Percentiles rank a stretch among this genome's conserved stretches.
Conservation (phyloP, 2,888 invertebrate species). For the Andrena fulva region DNA sequence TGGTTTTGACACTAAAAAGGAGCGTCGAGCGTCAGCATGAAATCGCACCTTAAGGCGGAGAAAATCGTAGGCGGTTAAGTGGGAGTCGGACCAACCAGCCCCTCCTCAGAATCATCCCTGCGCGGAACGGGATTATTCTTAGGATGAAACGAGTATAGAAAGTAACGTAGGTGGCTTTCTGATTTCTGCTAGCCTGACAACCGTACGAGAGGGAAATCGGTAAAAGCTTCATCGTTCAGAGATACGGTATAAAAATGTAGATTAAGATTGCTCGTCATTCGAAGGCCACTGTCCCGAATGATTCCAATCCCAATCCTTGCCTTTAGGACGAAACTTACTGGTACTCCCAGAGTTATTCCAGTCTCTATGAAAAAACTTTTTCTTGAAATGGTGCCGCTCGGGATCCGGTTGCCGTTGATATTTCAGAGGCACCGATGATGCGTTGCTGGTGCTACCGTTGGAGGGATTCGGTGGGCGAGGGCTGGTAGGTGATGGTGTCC, state of each 20-base stretch:
- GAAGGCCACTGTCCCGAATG: constrained; percentile 84
- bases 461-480: constrained; percentile 85
- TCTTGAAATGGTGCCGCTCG: constrained; percentile 90
- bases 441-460: constrained; percentile 83
- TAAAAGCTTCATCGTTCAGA: constrained; percentile 31
- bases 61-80: too few species aligned
- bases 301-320: constrained; percentile 90
- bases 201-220: constrained; percentile 31
- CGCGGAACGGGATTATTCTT: too few species aligned
- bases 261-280: constrained; percentile 82
- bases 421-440: constrained; percentile 75
- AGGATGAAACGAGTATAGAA: too few species aligned
- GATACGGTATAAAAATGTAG: constrained; percentile 39
- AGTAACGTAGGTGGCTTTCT: constrained; percentile 28
- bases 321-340: constrained; percentile 90
- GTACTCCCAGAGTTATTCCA: constrained; percentile 82
- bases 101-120: too few species aligned
- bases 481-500: constrained; percentile 87
- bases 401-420: constrained; percentile 85
- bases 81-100: too few species aligned
- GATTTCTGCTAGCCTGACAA: constrained; percentile 35
- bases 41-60: too few species aligned
- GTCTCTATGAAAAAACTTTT: constrained; percentile 92
- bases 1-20: too few species aligned
- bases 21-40: too few species aligned